These are phyloP conservation scores for Chymomyza costata DNA, from an alignment of 1,140 invertebrate species.

Conservation along the genomic window DNA sequence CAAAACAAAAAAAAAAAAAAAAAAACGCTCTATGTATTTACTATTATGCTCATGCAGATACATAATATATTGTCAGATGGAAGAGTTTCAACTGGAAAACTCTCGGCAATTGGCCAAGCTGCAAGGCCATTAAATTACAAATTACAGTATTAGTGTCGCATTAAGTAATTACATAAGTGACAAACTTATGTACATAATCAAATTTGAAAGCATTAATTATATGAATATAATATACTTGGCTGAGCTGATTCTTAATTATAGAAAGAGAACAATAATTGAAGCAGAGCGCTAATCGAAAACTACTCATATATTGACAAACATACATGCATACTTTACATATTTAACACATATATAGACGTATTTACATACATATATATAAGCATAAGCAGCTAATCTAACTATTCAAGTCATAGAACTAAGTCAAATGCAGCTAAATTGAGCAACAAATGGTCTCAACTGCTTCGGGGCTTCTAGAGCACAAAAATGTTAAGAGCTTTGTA, in stretches of 20 bases:
- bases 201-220: no score
- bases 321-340: constrained; percentile 1
- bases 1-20: constrained; percentile 10
- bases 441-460: no score
- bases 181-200: constrained; percentile 20
- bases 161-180: constrained; percentile 1
- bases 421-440: no score
- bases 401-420: no score
- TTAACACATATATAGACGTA: constrained; percentile 15
- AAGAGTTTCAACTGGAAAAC: constrained; percentile 83
- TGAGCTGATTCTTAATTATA: constrained; percentile 64
- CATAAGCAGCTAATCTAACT: neutral
- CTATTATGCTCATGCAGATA: constrained; percentile 79
- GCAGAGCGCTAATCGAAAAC: constrained; percentile 55
- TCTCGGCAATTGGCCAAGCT: constrained; percentile 74
- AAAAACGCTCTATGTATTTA: constrained; percentile 17
- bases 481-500: no score
- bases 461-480: no score
- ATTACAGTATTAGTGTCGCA: neutral
- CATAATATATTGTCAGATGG: constrained; percentile 86
- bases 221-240: no score
- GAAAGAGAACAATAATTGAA: constrained; percentile 69
- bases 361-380: constrained; percentile 5
- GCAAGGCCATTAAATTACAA: constrained; percentile 58
- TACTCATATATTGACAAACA: constrained; percentile 14